Evolutionary conservation across 2,888 invertebrate genomes (phyloP).

Genomic region (Stenotaenia linearis): DNA sequence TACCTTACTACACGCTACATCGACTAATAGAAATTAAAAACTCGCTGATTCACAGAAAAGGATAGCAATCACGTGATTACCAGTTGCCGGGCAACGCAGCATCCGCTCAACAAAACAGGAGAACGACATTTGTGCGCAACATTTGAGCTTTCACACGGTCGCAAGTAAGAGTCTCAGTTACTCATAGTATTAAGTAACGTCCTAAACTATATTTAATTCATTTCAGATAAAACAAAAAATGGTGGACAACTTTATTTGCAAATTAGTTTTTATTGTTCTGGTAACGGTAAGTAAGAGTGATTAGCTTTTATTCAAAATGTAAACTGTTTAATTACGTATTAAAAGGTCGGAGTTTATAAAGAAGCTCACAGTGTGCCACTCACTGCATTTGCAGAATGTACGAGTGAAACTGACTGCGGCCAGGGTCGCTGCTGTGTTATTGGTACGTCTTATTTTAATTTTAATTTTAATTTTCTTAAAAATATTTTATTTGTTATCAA

Average conservation of each 20-base stretch:
- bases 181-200: too few species aligned
- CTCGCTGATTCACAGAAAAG: not conserved
- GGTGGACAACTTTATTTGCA: not conserved
- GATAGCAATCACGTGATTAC: not conserved
- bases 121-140: not conserved
- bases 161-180: not conserved
- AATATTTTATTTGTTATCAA: not conserved
- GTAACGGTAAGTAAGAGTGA: not conserved
- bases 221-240: not conserved
- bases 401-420: not conserved
- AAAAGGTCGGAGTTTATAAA: not conserved
- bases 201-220: not conserved
- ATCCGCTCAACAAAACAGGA: not conserved
- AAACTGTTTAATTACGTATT: not conserved
- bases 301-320: not conserved
- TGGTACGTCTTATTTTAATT: not conserved
- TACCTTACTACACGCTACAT: not conserved
- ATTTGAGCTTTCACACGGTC: not conserved
- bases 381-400: not conserved
- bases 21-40: not conserved
- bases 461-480: not conserved
- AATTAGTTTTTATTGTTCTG: not conserved
- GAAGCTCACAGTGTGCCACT: not conserved
- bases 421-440: not conserved
- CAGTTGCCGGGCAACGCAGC: not conserved